Conservation (phyloP, 2,113 vertebrate species). For the Thamnaconus septentrionalis region DNA sequence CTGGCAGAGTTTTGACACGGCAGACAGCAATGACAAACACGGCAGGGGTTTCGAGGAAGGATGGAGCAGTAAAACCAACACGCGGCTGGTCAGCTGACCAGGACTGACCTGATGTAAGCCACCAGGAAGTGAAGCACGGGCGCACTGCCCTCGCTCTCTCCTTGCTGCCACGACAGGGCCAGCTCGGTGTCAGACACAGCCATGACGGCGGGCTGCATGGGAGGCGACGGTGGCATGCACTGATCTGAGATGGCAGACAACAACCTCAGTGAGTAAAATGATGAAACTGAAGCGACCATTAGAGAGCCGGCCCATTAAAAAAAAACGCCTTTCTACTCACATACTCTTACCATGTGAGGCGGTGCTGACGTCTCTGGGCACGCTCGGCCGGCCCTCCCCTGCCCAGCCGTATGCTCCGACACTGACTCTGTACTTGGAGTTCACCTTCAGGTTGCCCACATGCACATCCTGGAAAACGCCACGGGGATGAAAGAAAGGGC, state of each 20-base stretch:
- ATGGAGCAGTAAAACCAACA: neutral
- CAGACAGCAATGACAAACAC: no score
- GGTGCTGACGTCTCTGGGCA: conserved; percentile 84
- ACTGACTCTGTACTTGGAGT: conserved; percentile 83
- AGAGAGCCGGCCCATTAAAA: neutral
- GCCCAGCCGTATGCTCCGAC: conserved; percentile 85
- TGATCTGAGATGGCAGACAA: conserved; percentile 72
- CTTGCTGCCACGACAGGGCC: conserved; percentile 89
- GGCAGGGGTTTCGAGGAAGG: no score
- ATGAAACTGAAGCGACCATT: neutral
- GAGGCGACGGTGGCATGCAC: conserved; percentile 85
- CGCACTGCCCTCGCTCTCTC: conserved; percentile 80
- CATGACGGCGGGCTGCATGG: conserved; percentile 79
- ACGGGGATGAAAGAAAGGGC: neutral
- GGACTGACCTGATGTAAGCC: conserved; percentile 87
- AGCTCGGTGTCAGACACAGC: conserved; percentile 92
- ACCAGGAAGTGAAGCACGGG: conserved; percentile 86
- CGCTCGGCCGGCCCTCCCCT: conserved; percentile 86
- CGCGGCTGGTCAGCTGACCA: neutral
- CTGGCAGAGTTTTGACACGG: no score
- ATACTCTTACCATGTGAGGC: conserved; percentile 83
- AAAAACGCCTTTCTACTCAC: conserved; percentile 8
- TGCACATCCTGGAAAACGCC: conserved; percentile 79
- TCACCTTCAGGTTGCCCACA: conserved; percentile 82
- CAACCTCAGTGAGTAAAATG: neutral